Evolutionary conservation across 2,797 vertebrate genomes (phyloP), one percentile per base, ranked within the genome.

Genomic region (Manis pentadactyla): DNA sequence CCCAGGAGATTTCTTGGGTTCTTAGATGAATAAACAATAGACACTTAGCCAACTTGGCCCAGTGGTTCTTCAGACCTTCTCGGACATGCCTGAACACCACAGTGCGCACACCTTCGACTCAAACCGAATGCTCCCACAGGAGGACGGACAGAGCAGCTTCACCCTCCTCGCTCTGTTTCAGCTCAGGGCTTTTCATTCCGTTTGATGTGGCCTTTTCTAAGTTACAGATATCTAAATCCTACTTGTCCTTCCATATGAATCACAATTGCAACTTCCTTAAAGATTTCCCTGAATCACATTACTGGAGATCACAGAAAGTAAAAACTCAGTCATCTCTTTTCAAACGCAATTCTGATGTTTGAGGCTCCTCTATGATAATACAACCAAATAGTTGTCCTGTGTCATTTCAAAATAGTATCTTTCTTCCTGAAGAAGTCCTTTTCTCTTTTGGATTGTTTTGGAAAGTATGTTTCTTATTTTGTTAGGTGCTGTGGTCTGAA

Each of bases 361-460:
- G 39, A 87, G 37, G 10, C 7, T 74, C 78, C 19, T 68, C 2
- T 88, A 8, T 86, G 49, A 57, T 57, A 61, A 37, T 53, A 89
- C 23, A 51, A 73, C 55, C 69, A 84, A 68, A 57, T 4, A 39
- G 12, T 27, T 27, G 17, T 68, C 34, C 42, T 49, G 34, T 92
- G 93, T 71, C 15, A 81, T 84, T 87, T 90, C 4, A 81, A 97
- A 90, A 53, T 75, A 21, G 19, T 64, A 57, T 83, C 59, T 13
- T 93, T 97, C 49, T 57, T 78, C 19, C 14, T 81, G 37, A 91
- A 93, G 37, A 46, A 87, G 12, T 53, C 1, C 23, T 31, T n/a
- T 78, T 2, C 3, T 79, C n/a, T 59, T 87, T 42, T 84, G 9
- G 21, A 46, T 31, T n/a, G 23, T 31, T 57, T 84, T 77, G 19